Evolutionary conservation across 2,797 vertebrate genomes (phyloP), one percentile per base, ranked within the genome.

Genomic region (Myoxocephalus aenaeus): DNA sequence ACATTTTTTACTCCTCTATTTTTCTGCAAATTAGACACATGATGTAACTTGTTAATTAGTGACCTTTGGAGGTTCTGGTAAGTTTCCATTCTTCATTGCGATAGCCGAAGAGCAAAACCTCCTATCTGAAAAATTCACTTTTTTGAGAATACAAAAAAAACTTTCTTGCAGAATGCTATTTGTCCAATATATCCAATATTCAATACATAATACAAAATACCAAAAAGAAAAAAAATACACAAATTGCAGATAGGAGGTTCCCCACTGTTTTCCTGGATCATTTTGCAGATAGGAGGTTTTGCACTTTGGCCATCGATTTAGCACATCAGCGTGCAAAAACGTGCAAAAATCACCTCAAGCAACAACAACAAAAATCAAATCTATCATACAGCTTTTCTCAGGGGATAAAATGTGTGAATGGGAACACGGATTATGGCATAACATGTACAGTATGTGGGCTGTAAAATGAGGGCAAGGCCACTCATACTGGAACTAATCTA

Each of bases 21-120:
- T 56, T 56, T 56, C 53, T 17, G 25, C 59, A 17, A 48, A 54
- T 64, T 11, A 22, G 53, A 63, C 67, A 12, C 38, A 65, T 54
- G 34, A 40, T 46, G 40, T 32, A 62, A 57, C 56, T 18, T 61
- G 25, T 32, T 53, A 50, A 70, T 44, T 27, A 29, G 56, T 25
- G 15, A 77, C 51, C 15, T 59, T 56, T 66, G 48, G 58, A 69
- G 40, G 50, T 20, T 15, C 44, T 15, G 42, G 17, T 5, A 44
- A 20, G 25, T 27, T 27, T 61, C 34, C 34, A 61, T 32, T 18
- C 15, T 57, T 32, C 1, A 5, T 27, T 27, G 25, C 25, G 2
- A 27, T 27, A 27, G 25, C 25, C 25, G 25, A 27, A 27, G 25
- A 27, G 25, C 25, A 27, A 27, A 27, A 27, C 25, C 25, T 27